phyloP scores from a whole-genome alignment of 2,113 vertebrate species.

The Rhinogobius similis region DNA sequence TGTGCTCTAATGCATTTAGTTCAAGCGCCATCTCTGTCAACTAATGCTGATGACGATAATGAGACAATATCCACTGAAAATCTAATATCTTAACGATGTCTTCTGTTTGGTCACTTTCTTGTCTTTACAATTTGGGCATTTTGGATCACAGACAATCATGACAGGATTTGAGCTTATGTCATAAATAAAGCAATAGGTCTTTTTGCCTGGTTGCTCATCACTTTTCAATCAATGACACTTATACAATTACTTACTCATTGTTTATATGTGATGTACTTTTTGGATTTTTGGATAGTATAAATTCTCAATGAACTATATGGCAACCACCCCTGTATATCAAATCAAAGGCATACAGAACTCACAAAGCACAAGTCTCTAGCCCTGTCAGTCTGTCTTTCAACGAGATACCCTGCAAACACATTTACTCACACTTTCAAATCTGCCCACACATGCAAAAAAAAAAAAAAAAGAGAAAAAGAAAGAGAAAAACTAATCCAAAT shows the following conservation, averaged over 20 bases:
- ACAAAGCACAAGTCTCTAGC: conserved; percentile 38
- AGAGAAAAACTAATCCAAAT: not conserved
- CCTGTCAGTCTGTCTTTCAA: conserved; percentile 24
- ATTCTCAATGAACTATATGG: not conserved
- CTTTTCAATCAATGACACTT: not conserved
- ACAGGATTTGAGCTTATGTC: no score
- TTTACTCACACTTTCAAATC: conserved; percentile 11
- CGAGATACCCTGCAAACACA: conserved; percentile 17
- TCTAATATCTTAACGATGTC: not conserved
- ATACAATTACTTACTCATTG: no score
- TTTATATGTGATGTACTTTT: no score
- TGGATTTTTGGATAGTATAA: not conserved
- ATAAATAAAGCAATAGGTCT: not conserved
- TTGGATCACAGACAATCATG: no score
- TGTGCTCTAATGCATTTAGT: not conserved
- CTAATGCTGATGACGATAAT: not conserved
- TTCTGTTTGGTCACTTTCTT: not conserved
- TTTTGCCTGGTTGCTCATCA: not conserved
- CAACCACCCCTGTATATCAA: conserved; percentile 5
- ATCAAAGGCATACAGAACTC: conserved; percentile 46
- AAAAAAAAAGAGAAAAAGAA: not conserved
- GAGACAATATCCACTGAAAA: not conserved
- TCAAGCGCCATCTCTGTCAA: not conserved
- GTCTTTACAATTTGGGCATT: no score
- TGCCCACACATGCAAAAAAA: conserved; percentile 10